A percentile compares a stretch with the other conserved stretches of the same genome.
These are phyloP conservation scores for Microtus obscurus DNA, from an alignment of 2,797 vertebrate genomes.

Conservation along the genomic window DNA sequence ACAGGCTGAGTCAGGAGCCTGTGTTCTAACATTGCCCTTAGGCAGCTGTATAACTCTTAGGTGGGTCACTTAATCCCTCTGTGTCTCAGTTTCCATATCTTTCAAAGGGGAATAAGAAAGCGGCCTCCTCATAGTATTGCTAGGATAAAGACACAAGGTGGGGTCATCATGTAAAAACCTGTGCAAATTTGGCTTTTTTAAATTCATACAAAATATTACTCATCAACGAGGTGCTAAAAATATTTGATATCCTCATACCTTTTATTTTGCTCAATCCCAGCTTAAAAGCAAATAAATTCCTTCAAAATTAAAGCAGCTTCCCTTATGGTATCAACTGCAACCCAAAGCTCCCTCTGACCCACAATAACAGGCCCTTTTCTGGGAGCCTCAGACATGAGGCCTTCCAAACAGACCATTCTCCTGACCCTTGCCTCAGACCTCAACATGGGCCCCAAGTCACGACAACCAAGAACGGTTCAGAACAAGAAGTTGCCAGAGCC, in stretches of 20 bases:
- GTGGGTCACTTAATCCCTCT: slow-evolving; percentile 69
- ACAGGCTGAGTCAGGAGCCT: slow-evolving; percentile 31
- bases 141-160: slow-evolving; percentile 77
- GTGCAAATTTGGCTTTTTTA: neutral
- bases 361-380: slow-evolving; percentile 18
- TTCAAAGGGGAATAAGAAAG: slow-evolving; percentile 79
- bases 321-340: neutral
- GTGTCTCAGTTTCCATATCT: slow-evolving; percentile 80
- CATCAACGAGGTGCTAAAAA: slow-evolving; percentile 18
- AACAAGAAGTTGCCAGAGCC: neutral
- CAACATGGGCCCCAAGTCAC: neutral
- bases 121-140: slow-evolving; percentile 73
- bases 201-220: slow-evolving; percentile 50
- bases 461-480: neutral
- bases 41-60: slow-evolving; percentile 5
- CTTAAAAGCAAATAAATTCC: slow-evolving; percentile 1
- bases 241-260: neutral
- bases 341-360: slow-evolving; percentile 10
- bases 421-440: neutral
- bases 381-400: slow-evolving; percentile 25
- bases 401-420: neutral
- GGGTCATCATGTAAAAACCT: slow-evolving; percentile 49
- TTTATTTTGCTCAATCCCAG: neutral
- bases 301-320: slow-evolving; percentile 51
- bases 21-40: neutral